Evolutionary conservation across 2,888 invertebrate species (phyloP).

Genomic region (Drosophila putrida): DNA sequence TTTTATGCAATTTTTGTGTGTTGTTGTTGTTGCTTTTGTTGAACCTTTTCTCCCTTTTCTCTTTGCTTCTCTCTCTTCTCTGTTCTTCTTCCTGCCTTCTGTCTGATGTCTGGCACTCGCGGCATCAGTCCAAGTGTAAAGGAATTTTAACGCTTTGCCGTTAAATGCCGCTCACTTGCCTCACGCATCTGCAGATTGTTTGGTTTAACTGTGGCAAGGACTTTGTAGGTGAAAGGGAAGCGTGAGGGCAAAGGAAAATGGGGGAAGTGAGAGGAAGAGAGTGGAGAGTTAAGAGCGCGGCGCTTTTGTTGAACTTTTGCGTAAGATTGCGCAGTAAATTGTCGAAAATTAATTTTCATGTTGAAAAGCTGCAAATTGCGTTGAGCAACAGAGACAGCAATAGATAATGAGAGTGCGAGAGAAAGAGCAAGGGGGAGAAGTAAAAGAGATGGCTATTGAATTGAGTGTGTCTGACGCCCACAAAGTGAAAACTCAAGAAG

Average conservation of each 20-base stretch:
- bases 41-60: neutral
- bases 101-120: slow-evolving; percentile 48
- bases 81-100: neutral
- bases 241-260: neutral
- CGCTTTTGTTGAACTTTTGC: slow-evolving; percentile 81
- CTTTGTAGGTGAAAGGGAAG: neutral
- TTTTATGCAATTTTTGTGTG: slow-evolving; percentile 64
- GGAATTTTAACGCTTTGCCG: slow-evolving; percentile 76
- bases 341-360: slow-evolving; percentile 83
- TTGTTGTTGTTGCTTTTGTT: slow-evolving; percentile 14
- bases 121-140: slow-evolving; percentile 74
- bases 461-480: slow-evolving; percentile 24
- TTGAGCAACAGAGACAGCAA: slow-evolving; percentile 46
- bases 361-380: slow-evolving; percentile 80
- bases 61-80: neutral
- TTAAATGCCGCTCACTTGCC: slow-evolving; percentile 59
- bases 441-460: slow-evolving; percentile 6
- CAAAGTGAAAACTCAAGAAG: slow-evolving; percentile 57
- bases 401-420: neutral
- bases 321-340: slow-evolving; percentile 83
- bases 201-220: slow-evolving; percentile 58
- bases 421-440: slow-evolving; percentile 4
- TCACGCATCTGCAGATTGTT: slow-evolving; percentile 73
- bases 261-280: neutral
- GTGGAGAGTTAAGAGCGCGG: slow-evolving; percentile 38